Percentiles rank a stretch among this genome's conserved stretches.
phyloP scores from a whole-genome alignment of 2,113 vertebrate species.

The Tragelaphus scriptus region DNA sequence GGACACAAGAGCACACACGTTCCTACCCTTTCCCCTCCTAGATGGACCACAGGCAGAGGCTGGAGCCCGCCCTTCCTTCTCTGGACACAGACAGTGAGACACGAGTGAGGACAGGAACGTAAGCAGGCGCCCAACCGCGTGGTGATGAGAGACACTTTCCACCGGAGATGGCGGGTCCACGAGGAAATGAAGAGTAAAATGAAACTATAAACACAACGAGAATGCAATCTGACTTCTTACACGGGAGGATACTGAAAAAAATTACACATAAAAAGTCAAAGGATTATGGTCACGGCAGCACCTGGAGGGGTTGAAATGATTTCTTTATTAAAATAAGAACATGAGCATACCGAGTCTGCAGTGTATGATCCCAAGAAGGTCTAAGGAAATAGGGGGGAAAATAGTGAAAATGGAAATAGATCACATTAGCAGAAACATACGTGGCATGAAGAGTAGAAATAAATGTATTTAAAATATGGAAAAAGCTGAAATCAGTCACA shows the following conservation, averaged over 20 bases:
- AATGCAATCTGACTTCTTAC: fast-evolving
- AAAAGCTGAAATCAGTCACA: background rate
- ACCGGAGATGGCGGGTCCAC: fast-evolving
- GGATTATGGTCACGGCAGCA: fast-evolving
- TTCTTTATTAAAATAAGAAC: background rate
- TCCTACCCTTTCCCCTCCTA: background rate
- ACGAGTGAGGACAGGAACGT: fast-evolving
- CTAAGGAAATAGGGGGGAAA: background rate
- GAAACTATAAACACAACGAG: fast-evolving
- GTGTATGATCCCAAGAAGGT: fast-evolving
- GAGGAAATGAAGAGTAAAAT: fast-evolving
- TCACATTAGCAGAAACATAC: fast-evolving
- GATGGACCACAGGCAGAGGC: background rate
- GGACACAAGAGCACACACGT: fast-evolving
- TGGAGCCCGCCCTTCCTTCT: fast-evolving
- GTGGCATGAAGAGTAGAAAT: no score
- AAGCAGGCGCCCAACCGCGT: fast-evolving
- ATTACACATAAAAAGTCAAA: fast-evolving
- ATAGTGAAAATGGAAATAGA: fast-evolving
- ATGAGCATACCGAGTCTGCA: fast-evolving
- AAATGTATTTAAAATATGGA: background rate
- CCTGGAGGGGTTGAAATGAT: no score
- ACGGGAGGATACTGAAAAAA: background rate
- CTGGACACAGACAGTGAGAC: fast-evolving
- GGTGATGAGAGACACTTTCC: background rate